Conservation (phyloP, 2,797 vertebrate genomes). For the Platalea minor region DNA sequence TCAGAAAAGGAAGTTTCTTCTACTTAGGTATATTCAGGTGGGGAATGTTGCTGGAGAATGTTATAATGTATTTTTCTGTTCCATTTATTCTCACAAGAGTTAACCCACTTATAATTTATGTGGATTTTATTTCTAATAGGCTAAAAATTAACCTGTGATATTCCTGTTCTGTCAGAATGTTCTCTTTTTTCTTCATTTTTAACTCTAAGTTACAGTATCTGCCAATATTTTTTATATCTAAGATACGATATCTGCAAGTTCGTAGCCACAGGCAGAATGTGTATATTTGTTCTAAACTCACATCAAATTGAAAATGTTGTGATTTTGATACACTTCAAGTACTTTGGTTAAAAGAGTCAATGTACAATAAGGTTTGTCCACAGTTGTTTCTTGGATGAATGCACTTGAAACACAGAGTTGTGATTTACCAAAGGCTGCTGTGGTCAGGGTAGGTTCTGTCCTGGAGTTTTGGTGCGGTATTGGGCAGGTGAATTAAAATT, state of each 20-base stretch:
- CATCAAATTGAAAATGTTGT: not conserved
- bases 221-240: not conserved
- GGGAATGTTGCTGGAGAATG: not conserved
- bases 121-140: not conserved
- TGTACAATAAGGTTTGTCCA: not conserved
- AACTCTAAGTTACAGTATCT: not conserved
- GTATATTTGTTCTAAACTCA: not conserved
- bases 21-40: not conserved
- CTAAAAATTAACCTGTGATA: not conserved
- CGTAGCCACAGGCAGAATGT: not conserved
- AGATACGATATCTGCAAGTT: not conserved
- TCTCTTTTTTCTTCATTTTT: not conserved
- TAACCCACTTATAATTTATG: not conserved
- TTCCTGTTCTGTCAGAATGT: not conserved
- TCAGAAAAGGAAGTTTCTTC: not conserved
- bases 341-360: not conserved
- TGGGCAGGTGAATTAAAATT: not conserved
- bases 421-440: not conserved
- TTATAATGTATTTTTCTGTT: not conserved
- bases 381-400: not conserved
- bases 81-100: not conserved
- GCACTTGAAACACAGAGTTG: not conserved
- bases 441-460: not conserved
- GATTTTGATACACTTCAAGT: not conserved
- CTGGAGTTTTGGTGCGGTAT: not conserved